These are phyloP conservation scores for Nasalis larvatus DNA, from an alignment of 2,113 vertebrate genomes.

Conservation along the genomic window DNA sequence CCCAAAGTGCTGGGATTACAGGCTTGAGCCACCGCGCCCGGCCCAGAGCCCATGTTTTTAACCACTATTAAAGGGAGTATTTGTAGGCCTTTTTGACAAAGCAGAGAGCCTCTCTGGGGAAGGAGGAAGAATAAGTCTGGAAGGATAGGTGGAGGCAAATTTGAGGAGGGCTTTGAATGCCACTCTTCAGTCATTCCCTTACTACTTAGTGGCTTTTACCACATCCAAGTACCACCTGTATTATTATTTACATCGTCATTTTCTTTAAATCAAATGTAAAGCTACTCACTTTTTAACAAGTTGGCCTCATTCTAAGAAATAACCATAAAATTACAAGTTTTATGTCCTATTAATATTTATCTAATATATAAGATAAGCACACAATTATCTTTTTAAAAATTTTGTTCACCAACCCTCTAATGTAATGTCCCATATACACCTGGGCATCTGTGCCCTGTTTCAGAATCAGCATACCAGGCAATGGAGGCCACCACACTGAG, in stretches of 20 bases:
- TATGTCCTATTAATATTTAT: background rate
- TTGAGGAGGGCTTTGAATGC: background rate
- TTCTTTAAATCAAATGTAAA: background rate
- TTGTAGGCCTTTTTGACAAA: background rate
- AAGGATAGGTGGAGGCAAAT: background rate
- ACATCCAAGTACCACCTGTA: background rate
- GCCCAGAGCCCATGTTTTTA: background rate
- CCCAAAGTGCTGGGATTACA: too few relatives aligned
- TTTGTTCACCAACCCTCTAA: background rate
- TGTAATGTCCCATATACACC: background rate
- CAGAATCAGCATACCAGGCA: background rate
- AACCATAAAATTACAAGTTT: background rate
- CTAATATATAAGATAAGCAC: background rate
- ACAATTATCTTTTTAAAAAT: background rate
- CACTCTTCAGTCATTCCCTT: background rate
- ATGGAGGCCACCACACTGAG: background rate
- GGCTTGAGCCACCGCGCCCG: too few relatives aligned
- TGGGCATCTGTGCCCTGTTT: background rate
- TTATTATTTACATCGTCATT: background rate
- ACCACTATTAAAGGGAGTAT: background rate
- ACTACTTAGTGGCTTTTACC: background rate
- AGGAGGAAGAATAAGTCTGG: background rate
- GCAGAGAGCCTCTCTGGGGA: background rate
- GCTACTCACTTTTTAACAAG: background rate
- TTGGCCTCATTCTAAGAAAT: conserved; percentile 27